Base-by-base conservation (phyloP, 2,888 invertebrate species). In the Spilosoma lubricipeda region DNA sequence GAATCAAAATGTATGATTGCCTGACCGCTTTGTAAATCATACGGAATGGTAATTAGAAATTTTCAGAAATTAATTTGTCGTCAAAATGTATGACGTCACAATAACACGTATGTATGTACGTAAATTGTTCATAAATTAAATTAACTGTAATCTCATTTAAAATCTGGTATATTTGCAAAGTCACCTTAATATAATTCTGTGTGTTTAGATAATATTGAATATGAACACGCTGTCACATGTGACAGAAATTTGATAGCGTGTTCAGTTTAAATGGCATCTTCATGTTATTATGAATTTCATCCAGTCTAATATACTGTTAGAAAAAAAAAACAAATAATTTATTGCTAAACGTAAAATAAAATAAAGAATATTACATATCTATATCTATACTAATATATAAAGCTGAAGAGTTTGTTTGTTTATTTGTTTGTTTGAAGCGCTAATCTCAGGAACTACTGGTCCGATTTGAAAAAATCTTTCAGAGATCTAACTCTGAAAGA, bases 1-100 rank as follows among this genome's bases (percentile, higher is more conserved):
- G 71, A 80, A 83, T 79, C 78, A 77, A 79, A 82, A 82, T 82
- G 80, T 66, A 52, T 59, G 65, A 80, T 79, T 76, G 72, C 75
- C 72, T 71, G 67, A 39, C 67, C 76, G 78, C 83, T 83, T 80
- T 80, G 81, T 83, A 80, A 82, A 83, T 83, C 79, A 84, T 70
- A 74, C 74, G 64, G 71, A 52, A 76, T 77, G 56, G 82, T 79
- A 82, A 82, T 80, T 83, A 83, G 82, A 82, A 83, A 82, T 82
- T 80, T 78, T 67, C 75, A 67, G 75, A 67, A 80, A 82, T 80
- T 82, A 80, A 83, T 82, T 80, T 82, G 72, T 56, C n/a, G n/a
- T 5, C 27, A 59, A 30, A 59, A 5, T 11, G 27, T 42, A 45
- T 77, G 65, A 79, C 75, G 74, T 78, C 70, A 80, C n/a, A 9